A percentile compares a stretch with the other conserved stretches of the same genome.
These are phyloP conservation scores for Ibycter americanus DNA, from an alignment of 2,797 vertebrate genomes.

Conservation along the genomic window DNA sequence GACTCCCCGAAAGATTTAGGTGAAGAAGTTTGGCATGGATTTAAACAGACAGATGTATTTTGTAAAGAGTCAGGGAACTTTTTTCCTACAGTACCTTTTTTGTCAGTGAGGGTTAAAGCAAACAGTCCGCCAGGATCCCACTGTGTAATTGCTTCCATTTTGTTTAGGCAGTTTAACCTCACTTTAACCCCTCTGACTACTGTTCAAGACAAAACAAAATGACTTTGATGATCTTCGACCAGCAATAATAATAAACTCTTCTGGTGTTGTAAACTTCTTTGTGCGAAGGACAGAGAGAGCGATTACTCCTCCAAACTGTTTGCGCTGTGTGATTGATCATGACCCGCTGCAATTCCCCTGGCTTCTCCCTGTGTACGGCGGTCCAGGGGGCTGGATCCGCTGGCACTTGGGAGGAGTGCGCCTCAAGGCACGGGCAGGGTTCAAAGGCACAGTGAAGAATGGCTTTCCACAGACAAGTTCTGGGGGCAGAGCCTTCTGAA, in stretches of 20 bases:
- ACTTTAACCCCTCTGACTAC: slow-evolving; percentile 77
- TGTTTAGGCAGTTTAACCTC: slow-evolving; percentile 79
- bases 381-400: slow-evolving; percentile 44
- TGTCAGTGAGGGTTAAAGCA: slow-evolving; percentile 50
- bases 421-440: slow-evolving; percentile 49
- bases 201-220: slow-evolving; percentile 72
- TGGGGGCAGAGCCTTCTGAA: slow-evolving; percentile 34
- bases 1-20: neutral
- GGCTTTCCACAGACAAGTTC: slow-evolving; percentile 23
- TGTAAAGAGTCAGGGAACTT: neutral
- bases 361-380: slow-evolving; percentile 12
- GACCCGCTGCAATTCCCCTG: slow-evolving; percentile 46
- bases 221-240: slow-evolving; percentile 69
- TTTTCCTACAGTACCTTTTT: slow-evolving; percentile 21
- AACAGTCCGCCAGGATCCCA: slow-evolving; percentile 52
- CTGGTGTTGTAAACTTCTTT: slow-evolving; percentile 65
- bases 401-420: slow-evolving; percentile 57
- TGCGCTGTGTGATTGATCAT: slow-evolving; percentile 76
- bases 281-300: slow-evolving; percentile 64
- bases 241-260: slow-evolving; percentile 78
- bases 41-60: neutral
- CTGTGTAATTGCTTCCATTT: slow-evolving; percentile 79
- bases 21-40: neutral
- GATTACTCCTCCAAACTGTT: slow-evolving; percentile 70
- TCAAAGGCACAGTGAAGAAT: slow-evolving; percentile 66